Conservation (phyloP, 1,140 invertebrate species). For the Drosophila nasuta region DNA sequence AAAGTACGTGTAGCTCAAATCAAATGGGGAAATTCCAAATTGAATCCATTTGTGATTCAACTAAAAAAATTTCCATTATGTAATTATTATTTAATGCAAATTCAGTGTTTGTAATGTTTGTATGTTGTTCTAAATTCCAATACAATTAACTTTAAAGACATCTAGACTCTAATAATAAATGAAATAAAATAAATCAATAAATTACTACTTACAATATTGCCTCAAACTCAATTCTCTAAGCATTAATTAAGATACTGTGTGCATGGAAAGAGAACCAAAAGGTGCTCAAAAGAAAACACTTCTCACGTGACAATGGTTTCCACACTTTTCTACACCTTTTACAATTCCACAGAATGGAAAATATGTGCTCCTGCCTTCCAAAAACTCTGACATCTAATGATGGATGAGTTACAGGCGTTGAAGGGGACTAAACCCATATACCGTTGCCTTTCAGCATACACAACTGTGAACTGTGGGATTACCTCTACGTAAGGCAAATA, state of each 20-base stretch:
- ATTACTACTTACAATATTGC: conserved; percentile 24
- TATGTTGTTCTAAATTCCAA: conserved; percentile 71
- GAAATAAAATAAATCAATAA: conserved; percentile 51
- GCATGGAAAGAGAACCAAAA: background rate
- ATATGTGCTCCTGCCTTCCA: conserved; percentile 13
- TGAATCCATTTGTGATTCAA: conserved; percentile 40
- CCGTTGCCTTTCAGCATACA: conserved; percentile 30
- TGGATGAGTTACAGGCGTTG: conserved; percentile 50
- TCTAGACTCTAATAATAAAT: conserved; percentile 64
- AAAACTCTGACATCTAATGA: conserved; percentile 58
- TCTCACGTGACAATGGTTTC: conserved; percentile 18
- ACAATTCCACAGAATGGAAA: conserved; percentile 10
- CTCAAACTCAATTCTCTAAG: conserved; percentile 6
- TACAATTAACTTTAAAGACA: conserved; percentile 55
- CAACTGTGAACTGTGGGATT: conserved; percentile 28
- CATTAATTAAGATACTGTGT: conserved; percentile 8
- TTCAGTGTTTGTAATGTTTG: conserved; percentile 79
- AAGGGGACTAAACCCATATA: conserved; percentile 32
- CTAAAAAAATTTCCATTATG: conserved; percentile 48
- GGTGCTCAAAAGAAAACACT: conserved; percentile 14
- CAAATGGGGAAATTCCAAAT: conserved; percentile 45
- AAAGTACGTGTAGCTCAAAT: conserved; percentile 63
- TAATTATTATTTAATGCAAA: conserved; percentile 33
- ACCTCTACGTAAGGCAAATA: conserved; percentile 5
- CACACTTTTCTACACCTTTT: conserved; percentile 3